These are phyloP conservation scores for Aspidiotus destructor DNA, from an alignment of 2,888 invertebrate genomes.

Conservation along the genomic window DNA sequence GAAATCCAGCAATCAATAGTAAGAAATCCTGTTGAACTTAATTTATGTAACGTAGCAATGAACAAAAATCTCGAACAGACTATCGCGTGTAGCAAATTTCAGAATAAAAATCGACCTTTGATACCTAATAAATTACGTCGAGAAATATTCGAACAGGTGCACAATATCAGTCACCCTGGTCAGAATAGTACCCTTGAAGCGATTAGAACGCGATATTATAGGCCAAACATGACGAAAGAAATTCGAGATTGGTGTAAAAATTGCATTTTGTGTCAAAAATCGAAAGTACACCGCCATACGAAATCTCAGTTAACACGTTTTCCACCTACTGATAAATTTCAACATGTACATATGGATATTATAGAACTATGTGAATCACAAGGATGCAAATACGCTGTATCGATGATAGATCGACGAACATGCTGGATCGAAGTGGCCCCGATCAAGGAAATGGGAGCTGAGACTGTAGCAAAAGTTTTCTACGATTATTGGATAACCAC, in stretches of 20 bases:
- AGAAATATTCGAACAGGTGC: constrained; percentile 35
- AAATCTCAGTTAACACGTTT: constrained; percentile 37
- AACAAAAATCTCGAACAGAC: constrained; percentile 8
- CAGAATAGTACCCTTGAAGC: constrained; percentile 37
- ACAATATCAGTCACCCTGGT: constrained; percentile 38
- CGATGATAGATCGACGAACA: background rate
- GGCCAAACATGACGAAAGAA: constrained; percentile 41
- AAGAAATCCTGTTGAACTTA: constrained; percentile 28
- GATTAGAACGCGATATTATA: constrained; percentile 40
- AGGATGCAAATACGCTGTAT: background rate
- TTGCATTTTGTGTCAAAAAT: constrained; percentile 40
- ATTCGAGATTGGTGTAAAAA: constrained; percentile 39
- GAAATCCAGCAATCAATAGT: background rate
- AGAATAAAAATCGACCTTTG: constrained; percentile 36
- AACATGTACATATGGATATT: constrained; percentile 36
- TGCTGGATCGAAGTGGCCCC: background rate
- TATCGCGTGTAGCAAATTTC: no score
- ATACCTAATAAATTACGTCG: constrained; percentile 13
- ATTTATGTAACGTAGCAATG: background rate
- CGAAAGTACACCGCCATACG: constrained; percentile 40
- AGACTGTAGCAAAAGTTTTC: background rate
- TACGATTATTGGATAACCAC: background rate
- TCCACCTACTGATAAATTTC: constrained; percentile 39
- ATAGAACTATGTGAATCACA: background rate
- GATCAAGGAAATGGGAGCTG: background rate